These are phyloP conservation scores for Odiellus spinosus DNA, from an alignment of 2,888 invertebrate genomes.

Conservation along the genomic window DNA sequence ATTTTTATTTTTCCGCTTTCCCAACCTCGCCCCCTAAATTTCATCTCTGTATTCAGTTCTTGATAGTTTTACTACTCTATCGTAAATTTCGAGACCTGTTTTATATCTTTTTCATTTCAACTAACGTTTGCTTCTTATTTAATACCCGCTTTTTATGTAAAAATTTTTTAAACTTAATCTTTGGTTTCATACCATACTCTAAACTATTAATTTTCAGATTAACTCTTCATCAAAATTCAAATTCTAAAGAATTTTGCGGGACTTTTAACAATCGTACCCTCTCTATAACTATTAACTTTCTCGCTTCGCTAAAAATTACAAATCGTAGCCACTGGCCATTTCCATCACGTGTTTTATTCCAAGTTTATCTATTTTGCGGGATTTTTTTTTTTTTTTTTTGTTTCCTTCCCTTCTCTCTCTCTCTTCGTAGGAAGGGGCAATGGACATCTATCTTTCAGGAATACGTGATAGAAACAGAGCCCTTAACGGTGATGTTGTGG, in stretches of 20 bases:
- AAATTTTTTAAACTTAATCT: too few relatives aligned
- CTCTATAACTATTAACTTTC: too few relatives aligned
- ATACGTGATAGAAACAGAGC: constrained; percentile 58
- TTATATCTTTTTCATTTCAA: not conserved
- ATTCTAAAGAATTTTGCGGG: too few relatives aligned
- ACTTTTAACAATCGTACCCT: too few relatives aligned
- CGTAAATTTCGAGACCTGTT: not conserved
- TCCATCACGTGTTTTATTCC: too few relatives aligned
- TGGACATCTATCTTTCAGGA: constrained; percentile 56
- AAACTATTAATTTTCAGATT: too few relatives aligned
- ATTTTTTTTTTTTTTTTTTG: not conserved
- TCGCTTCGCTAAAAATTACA: too few relatives aligned
- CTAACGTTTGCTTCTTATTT: not conserved
- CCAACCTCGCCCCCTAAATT: not conserved
- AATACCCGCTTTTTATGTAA: not conserved
- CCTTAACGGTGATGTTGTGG: constrained; percentile 67
- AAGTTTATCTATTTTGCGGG: not conserved
- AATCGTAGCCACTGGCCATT: too few relatives aligned
- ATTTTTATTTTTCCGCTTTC: not conserved
- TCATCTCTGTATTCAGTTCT: too few relatives aligned
- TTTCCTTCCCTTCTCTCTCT: not conserved
- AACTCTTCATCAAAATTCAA: too few relatives aligned
- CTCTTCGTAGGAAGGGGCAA: constrained; percentile 31
- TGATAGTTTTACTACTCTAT: too few relatives aligned
- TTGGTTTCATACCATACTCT: too few relatives aligned